Conservation (phyloP, 1,140 invertebrate species). For the Agrypnia vestita region DNA sequence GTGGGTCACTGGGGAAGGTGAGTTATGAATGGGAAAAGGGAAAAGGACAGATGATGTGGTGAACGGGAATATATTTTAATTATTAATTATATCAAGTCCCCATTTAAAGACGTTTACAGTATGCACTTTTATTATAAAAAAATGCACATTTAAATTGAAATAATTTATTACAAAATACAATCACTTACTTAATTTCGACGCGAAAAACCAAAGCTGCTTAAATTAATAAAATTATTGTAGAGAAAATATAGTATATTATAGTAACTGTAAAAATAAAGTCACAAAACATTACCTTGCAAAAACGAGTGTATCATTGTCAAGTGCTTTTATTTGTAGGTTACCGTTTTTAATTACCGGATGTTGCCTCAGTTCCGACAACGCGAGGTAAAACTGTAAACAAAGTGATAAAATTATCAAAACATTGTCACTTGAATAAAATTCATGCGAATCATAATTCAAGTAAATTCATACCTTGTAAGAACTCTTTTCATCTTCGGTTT, state of each 20-base stretch:
- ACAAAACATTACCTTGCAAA: constrained; percentile 3
- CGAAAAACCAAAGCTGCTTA: no score
- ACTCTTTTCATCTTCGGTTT: background rate
- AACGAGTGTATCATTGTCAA: background rate
- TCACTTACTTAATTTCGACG: background rate
- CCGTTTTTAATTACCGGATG: constrained; percentile 1
- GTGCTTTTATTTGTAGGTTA: background rate
- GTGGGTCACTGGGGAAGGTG: no score
- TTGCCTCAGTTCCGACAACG: constrained; percentile 13
- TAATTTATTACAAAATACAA: background rate
- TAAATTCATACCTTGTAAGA: background rate
- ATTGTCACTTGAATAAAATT: no score
- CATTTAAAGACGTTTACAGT: no score
- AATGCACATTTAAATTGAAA: no score
- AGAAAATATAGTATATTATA: background rate
- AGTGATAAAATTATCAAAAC: background rate
- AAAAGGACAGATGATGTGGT: no score
- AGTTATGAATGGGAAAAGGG: no score
- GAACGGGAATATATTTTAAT: no score
- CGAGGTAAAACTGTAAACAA: constrained; percentile 24
- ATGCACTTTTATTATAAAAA: no score
- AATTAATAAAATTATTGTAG: background rate
- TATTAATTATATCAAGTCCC: no score
- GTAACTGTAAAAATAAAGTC: background rate
- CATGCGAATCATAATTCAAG: background rate